Evolutionary conservation across 2,888 invertebrate genomes (phyloP), one percentile per base, ranked within the genome.

Genomic region (Philhelius pedissequus): DNA sequence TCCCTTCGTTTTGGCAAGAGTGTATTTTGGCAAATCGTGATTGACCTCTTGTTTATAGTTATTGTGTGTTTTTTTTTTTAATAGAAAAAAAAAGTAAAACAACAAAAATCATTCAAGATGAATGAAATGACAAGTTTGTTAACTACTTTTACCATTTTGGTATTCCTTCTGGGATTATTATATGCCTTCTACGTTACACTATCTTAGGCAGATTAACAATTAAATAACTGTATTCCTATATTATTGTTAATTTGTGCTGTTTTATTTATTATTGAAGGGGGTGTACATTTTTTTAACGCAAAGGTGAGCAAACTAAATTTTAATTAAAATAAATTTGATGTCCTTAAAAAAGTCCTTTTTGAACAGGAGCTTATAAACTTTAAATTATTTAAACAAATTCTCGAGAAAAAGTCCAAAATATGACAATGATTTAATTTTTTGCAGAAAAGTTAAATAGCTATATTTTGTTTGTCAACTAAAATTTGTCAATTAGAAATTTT

Each of bases 91-190:
- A 11, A 15, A 32, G 70, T 45, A 5, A 64, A 54, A 43, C 7
- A 8, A 66, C 48, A 68, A 62, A n/a, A 56, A 50, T 13, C 60
- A 18, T 25, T 68, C 88, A 90, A 88, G 86, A 91, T 91, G 91
- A 91, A 90, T 91, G 95, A 95, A 92, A 94, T 95, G 87, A 94
- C 93, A 87, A 95, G 93, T 91, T 93, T 95, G 87, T 92, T 95
- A 89, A 95, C 94, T 90, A 95, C 95, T 87, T 95, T 95, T 90
- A 90, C 94, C 87, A 95, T 95, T 90, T 92, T 95, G 90, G 93
- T 95, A 89, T 92, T 94, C 71, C 92, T 95, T 76, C 92, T 95
- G 83, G 93, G 94, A 88, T 93, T 94, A 80, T 92, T 95, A 84
- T 95, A 95, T 93, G 92, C 94, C 62, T 93, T 95, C 88, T 95